phyloP scores from a whole-genome alignment of 2,888 invertebrate genomes.

The Cremastinae sp. region DNA sequence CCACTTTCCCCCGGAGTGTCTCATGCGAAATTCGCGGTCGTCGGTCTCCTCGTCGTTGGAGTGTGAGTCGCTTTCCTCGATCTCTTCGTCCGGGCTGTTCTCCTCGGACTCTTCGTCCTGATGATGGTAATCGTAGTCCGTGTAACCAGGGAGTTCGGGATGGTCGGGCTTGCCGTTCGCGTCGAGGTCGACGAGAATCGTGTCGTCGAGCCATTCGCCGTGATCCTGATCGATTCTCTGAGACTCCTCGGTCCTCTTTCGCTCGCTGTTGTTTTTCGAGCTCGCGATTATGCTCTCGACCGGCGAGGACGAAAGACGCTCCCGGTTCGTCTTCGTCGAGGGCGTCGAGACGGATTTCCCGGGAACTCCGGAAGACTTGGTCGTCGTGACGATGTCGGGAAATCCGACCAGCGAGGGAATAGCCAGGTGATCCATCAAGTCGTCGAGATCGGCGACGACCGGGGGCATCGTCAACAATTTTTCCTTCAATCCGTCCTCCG shows the following conservation, averaged over 20 bases:
- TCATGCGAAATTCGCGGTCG: conserved; percentile 81
- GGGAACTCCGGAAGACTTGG: conserved; percentile 57
- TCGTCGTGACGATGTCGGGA: conserved; percentile 75
- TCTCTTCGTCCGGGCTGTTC: conserved; percentile 76
- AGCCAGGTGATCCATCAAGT: conserved; percentile 76
- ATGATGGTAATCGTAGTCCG: conserved; percentile 72
- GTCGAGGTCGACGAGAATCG: conserved; percentile 72
- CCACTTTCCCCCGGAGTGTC: conserved; percentile 88
- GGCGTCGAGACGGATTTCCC: conserved; percentile 58
- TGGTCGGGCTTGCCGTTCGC: conserved; percentile 67
- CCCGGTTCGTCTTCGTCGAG: conserved; percentile 43
- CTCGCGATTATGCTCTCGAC: conserved; percentile 60
- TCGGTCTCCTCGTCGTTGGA: conserved; percentile 80
- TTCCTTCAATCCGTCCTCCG: conserved; percentile 68
- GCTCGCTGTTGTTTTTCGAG: conserved; percentile 54
- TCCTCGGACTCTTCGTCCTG: conserved; percentile 76
- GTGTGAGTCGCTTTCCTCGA: conserved; percentile 83
- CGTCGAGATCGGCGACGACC: conserved; percentile 74
- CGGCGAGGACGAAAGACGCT: conserved; percentile 54
- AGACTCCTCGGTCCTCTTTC: conserved; percentile 70
- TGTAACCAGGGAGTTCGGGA: conserved; percentile 65
- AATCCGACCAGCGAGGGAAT: conserved; percentile 78
- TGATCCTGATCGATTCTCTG: conserved; percentile 69
- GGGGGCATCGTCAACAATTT: conserved; percentile 73
- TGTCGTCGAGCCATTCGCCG: conserved; percentile 74